Conservation (phyloP, 2,113 vertebrate genomes). For the Carlito syrichta region DNA sequence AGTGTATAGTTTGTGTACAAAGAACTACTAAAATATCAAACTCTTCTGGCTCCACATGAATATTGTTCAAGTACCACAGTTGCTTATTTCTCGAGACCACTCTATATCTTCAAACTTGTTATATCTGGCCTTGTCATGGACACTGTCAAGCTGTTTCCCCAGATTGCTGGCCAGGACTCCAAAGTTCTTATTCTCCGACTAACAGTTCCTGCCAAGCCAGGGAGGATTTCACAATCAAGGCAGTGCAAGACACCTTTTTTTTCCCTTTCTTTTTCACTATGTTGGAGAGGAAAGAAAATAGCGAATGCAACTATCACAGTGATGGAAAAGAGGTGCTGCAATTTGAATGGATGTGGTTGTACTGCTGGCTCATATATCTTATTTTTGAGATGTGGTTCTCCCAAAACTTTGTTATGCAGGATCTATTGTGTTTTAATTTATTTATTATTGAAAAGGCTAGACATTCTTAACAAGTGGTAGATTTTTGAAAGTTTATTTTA, state of each 20-base stretch:
- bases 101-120: background rate
- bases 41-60: background rate
- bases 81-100: background rate
- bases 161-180: background rate
- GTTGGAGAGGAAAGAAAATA: background rate
- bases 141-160: conserved; percentile 10
- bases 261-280: background rate
- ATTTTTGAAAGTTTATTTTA: background rate
- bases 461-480: background rate
- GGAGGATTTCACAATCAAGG: conserved; percentile 36
- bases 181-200: background rate
- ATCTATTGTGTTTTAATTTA: background rate
- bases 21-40: background rate
- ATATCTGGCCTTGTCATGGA: conserved; percentile 10
- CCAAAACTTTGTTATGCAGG: background rate
- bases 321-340: background rate
- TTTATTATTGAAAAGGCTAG: background rate
- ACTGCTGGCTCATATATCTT: background rate
- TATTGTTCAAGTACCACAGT: background rate
- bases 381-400: background rate
- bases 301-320: background rate
- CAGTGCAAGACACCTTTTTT: background rate
- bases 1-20: background rate
- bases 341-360: background rate
- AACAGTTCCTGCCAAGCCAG: conserved; percentile 1